These are phyloP conservation scores for Drosophila athabasca DNA, from an alignment of 1,140 invertebrate genomes.

Conservation along the genomic window DNA sequence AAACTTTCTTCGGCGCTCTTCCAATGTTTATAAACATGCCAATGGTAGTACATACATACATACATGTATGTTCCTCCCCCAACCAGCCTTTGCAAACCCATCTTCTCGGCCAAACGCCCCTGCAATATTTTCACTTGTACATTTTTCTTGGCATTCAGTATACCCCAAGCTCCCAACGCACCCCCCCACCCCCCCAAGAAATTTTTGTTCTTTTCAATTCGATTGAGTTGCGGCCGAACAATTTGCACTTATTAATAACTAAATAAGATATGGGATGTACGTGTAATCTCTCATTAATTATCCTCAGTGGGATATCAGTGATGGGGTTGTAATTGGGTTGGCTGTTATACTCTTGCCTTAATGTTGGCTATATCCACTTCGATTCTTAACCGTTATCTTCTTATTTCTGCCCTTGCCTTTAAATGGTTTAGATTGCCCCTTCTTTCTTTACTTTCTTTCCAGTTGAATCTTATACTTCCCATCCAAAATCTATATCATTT, in stretches of 20 bases:
- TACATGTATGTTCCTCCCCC: no score
- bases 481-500: background rate
- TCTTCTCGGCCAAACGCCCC: no score
- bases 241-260: conserved; percentile 4
- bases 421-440: background rate
- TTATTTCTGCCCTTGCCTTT: conserved; percentile 3
- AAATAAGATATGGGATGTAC: background rate
- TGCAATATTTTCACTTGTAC: conserved; percentile 15
- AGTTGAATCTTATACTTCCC: background rate
- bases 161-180: no score
- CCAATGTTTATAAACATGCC: conserved; percentile 44
- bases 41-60: no score
- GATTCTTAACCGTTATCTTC: no score
- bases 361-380: no score
- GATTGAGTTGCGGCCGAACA: conserved; percentile 16
- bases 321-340: no score
- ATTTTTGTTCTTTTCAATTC: background rate
- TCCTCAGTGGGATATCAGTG: no score
- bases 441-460: conserved; percentile 2
- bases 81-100: background rate
- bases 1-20: conserved; percentile 23
- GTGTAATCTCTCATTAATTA: no score
- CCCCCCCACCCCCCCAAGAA: no score
- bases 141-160: conserved; percentile 1
- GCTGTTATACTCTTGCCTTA: no score